Base-by-base conservation (phyloP, 2,113 vertebrate species). In the Camelus dromedarius region DNA sequence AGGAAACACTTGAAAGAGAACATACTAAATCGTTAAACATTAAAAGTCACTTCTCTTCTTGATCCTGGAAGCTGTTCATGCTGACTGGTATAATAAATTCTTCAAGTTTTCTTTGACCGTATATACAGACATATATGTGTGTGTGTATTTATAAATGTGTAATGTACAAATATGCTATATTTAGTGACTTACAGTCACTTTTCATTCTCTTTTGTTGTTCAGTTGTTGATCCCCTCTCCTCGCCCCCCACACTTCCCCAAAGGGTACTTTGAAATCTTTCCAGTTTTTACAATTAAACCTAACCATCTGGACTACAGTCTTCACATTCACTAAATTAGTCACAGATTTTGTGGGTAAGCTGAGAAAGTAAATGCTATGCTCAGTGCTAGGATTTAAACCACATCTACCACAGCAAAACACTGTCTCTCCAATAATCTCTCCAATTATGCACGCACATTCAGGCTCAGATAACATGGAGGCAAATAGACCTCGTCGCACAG, bases 281-380 rank as follows among this genome's bases (percentile, higher is more conserved):
- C 89, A 97, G 92, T 97, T 98, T 98, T 97, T 96, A 94, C 91
- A 97, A 98, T 98, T 98, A 98, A 98, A 98, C 70, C 89, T 80
- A 97, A 98, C 96, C 98, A 98, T 97, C 98, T 98, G 98, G 97
- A 94, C 96, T 95, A 96, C 98, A 98, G 93, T 3, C 6, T 96
- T 98, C 96, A 97, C 96, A 97, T 89, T 95, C 84, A 93, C 96
- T 93, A 97, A 90, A 98, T 97, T 97, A 98, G 96, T 95, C 94
- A 97, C 80, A 98, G 92, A 97, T 92, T 98, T 97, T 97, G 97
- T 81, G 52, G 93, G 94, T 96, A 98, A 98, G 97, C 86, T 97
- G 98, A 98, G 97, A 98, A 98, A 97, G 94, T 89, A 97, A 73
- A 98, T 89, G 82, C 86, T 97, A 84, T 66, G 73, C 89, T 95